phyloP scores from a whole-genome alignment of 2,113 vertebrate species.

The Dromiciops gliroides region DNA sequence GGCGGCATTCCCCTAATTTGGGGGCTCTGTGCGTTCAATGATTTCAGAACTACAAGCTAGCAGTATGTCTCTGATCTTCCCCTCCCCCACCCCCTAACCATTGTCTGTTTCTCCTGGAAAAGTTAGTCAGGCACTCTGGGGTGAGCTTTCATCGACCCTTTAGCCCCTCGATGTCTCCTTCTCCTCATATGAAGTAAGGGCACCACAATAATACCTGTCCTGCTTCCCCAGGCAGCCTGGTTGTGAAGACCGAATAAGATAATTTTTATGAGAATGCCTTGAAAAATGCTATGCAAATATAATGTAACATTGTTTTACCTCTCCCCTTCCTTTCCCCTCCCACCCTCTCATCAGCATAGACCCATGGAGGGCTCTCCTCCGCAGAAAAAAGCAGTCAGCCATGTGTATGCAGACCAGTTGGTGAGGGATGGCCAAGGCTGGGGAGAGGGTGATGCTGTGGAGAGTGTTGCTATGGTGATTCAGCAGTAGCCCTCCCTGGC shows the following conservation, averaged over 20 bases:
- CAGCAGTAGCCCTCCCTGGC: slow-evolving; percentile 61
- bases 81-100: background rate
- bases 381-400: slow-evolving; percentile 62
- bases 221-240: background rate
- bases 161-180: background rate
- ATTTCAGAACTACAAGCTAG: background rate
- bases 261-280: background rate
- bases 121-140: background rate
- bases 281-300: slow-evolving; percentile 26
- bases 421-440: slow-evolving; percentile 70
- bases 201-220: background rate
- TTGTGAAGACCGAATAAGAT: background rate
- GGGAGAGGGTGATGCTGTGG: slow-evolving; percentile 66
- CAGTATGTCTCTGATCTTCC: background rate
- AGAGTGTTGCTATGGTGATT: slow-evolving; percentile 74
- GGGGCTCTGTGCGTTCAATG: background rate
- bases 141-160: background rate
- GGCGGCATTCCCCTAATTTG: background rate
- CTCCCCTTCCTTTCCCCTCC: background rate
- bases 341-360: background rate
- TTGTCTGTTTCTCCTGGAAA: background rate
- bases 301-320: background rate
- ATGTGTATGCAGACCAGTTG: slow-evolving; percentile 64
- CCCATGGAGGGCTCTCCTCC: slow-evolving; percentile 39
- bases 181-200: background rate